These are phyloP conservation scores for Sebastes cheni DNA, from an alignment of 2,797 vertebrate genomes.

Conservation along the genomic window DNA sequence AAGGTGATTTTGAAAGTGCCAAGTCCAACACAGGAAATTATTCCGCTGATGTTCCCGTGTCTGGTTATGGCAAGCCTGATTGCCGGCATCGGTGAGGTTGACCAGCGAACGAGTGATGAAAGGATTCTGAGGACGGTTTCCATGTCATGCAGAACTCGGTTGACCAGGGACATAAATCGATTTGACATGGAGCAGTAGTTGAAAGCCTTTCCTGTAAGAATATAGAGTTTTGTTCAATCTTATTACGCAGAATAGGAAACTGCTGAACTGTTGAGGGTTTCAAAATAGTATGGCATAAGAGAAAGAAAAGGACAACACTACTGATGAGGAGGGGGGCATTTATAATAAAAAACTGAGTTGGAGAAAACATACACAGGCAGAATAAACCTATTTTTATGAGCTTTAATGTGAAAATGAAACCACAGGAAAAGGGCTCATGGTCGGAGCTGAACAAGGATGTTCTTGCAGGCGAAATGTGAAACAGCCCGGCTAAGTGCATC, in stretches of 20 bases:
- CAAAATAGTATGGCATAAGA: slow-evolving; percentile 9
- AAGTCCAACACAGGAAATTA: slow-evolving; percentile 69
- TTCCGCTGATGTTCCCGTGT: slow-evolving; percentile 49
- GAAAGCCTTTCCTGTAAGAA: slow-evolving; percentile 48
- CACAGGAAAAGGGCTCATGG: neutral
- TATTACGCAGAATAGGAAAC: slow-evolving; percentile 14
- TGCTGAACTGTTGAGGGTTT: slow-evolving; percentile 34
- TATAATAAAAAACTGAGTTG: slow-evolving; percentile 23
- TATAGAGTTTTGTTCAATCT: slow-evolving; percentile 35
- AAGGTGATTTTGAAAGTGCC: slow-evolving; percentile 61
- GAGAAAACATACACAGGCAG: slow-evolving; percentile 16
- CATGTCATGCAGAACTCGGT: slow-evolving; percentile 32
- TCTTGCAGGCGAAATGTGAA: slow-evolving; percentile 58
- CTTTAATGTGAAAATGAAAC: slow-evolving; percentile 45
- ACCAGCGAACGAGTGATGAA: slow-evolving; percentile 43
- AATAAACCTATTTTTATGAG: slow-evolving; percentile 6
- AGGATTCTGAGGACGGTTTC: slow-evolving; percentile 35
- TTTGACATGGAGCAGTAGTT: slow-evolving; percentile 38
- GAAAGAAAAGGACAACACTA: slow-evolving; percentile 4
- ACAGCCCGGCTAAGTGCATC: slow-evolving; percentile 54
- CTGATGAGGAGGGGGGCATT: neutral
- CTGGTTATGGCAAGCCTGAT: slow-evolving; percentile 50
- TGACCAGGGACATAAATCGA: slow-evolving; percentile 53
- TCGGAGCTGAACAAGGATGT: slow-evolving; percentile 25
- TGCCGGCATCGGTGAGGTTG: slow-evolving; percentile 49